Evolutionary conservation across 30 jellyfish, hydroid and myxozoan genomes (phyloP).

Genomic region (Aurelia aurita complex sp. Pacific): DNA sequence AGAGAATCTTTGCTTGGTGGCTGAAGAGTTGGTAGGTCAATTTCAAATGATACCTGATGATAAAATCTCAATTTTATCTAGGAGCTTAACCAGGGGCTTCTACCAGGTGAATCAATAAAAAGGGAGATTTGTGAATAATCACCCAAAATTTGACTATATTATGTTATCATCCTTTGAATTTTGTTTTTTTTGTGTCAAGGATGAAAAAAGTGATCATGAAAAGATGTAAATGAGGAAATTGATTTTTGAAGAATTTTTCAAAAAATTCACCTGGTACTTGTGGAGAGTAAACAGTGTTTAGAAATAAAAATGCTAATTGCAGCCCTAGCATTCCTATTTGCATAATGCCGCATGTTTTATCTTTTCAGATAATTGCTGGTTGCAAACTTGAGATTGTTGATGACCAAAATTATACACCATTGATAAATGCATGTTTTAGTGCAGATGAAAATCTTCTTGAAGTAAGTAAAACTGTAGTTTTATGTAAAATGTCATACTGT

Average conservation of each 20-base stretch:
- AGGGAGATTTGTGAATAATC: too few species aligned
- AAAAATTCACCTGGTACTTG: too few species aligned
- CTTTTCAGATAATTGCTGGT: conserved; percentile 22
- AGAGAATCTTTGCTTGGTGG: neutral
- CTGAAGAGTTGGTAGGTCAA: conserved; percentile 26
- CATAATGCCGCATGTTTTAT: neutral
- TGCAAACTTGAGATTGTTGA: conserved; percentile 28
- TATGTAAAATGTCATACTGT: neutral
- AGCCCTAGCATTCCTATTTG: too few species aligned
- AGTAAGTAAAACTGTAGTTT: conserved; percentile 9
- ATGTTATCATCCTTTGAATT: too few species aligned
- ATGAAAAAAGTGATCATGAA: too few species aligned
- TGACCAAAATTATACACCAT: conserved; percentile 35
- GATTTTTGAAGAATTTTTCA: too few species aligned
- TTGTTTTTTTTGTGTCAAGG: too few species aligned
- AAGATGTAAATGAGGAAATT: neutral
- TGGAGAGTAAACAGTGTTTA: too few species aligned
- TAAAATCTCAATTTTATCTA: neutral
- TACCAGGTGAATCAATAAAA: too few species aligned
- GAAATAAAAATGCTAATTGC: too few species aligned
- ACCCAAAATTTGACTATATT: too few species aligned
- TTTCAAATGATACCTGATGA: neutral
- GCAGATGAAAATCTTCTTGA: conserved; percentile 36
- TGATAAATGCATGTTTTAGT: conserved; percentile 14
- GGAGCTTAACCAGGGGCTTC: neutral